Evolutionary conservation across 2,113 vertebrate species (phyloP), one percentile per base, ranked within the genome.

Genomic region (Sarotherodon lohbergeri): DNA sequence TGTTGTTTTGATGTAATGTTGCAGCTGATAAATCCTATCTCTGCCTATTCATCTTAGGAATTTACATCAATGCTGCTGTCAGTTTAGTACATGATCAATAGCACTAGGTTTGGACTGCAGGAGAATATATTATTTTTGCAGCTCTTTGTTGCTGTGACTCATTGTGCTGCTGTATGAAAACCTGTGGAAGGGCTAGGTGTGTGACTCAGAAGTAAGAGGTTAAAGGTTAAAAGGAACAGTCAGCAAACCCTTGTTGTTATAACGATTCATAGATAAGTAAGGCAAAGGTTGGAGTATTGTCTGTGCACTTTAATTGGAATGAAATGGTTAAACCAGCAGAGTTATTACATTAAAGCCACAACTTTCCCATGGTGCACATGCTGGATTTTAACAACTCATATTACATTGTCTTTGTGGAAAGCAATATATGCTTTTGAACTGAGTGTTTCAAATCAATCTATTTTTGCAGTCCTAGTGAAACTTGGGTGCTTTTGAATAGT

Each of bases 171-270:
- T 13, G 27, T 52, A 19, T 34, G 36, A 41, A 83, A 50, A 82
- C 39, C 36, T 3, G 1, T 81, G 59, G 8, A 41, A 27, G 43
- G n/a, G 29, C 43, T 12, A 5, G 50, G 56, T 46, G 83, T 78
- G 52, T 48, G 82, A 56, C 61, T 87, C 36, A 79, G 79, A 81
- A 85, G 34, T 10, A 12, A 39, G n/a, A 27, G 81, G 86, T 39
- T 50, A 87, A 95, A 92, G 91, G 86, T 92, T 41, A 83, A 81
- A 81, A 84, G 57, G 61, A 89, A 88, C 17, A 41, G 57, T 83
- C 56, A 55, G 73, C 9, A 71, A 76, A 88, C 89, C 55, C 87
- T 43, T 27, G 89, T 43, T 57, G 80, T 86, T 80, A 89, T 92
- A 87, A 46, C 1, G 7, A 86, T 84, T 55, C 52, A 76, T 36